Conservation (phyloP, 2,888 invertebrate species). For the Lymantria dispar region DNA sequence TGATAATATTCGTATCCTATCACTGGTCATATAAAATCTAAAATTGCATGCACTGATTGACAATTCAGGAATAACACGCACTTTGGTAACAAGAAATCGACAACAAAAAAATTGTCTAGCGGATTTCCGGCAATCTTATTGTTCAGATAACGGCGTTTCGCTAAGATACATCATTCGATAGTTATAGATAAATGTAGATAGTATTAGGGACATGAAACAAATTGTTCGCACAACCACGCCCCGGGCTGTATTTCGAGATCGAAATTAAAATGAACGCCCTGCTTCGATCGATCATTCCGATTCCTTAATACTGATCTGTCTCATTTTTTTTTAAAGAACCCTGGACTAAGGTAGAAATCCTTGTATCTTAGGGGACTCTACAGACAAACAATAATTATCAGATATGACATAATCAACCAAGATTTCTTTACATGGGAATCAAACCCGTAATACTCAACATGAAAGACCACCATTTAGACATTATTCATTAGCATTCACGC, state of each 20-base stretch:
- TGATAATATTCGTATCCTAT: too few relatives aligned
- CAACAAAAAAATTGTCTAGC: conserved; percentile 11
- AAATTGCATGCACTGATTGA: too few relatives aligned
- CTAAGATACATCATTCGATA: conserved; percentile 21
- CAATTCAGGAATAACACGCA: too few relatives aligned
- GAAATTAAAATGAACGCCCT: conserved; percentile 80
- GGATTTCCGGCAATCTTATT: conserved; percentile 12
- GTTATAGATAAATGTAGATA: conserved; percentile 38
- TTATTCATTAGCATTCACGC: neutral
- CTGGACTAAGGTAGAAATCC: too few relatives aligned
- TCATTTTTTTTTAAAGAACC: conserved; percentile 50
- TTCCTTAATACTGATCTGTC: conserved; percentile 76
- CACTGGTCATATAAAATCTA: too few relatives aligned
- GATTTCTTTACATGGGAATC: too few relatives aligned
- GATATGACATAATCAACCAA: too few relatives aligned
- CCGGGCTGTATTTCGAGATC: conserved; percentile 72
- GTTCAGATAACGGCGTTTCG: conserved; percentile 22
- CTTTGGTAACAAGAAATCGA: conserved; percentile 9
- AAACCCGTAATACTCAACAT: neutral
- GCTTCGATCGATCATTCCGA: conserved; percentile 78
- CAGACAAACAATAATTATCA: too few relatives aligned
- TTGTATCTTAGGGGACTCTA: too few relatives aligned
- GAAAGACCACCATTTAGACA: neutral
- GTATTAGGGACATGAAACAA: conserved; percentile 76
- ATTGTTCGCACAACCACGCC: conserved; percentile 77